A percentile compares a stretch with the other conserved stretches of the same genome.
phyloP scores from a whole-genome alignment of 2,888 invertebrate species.

The Aplocera efformata region DNA sequence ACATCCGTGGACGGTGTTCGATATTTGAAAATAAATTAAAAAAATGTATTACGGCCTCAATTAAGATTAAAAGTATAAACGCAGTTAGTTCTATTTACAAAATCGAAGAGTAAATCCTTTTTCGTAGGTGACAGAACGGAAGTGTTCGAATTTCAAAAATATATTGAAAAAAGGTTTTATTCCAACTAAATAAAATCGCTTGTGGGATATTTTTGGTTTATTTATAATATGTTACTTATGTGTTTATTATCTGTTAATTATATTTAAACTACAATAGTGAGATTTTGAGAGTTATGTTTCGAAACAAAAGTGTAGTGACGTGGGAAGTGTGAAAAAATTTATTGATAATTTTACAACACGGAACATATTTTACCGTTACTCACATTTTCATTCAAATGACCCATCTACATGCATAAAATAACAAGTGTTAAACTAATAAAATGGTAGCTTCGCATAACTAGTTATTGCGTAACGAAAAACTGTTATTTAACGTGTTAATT shows the following conservation, averaged over 20 bases:
- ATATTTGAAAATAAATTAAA: conserved; percentile 19
- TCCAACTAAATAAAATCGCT: too few species aligned
- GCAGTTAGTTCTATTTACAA: background rate
- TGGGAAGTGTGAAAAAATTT: conserved; percentile 35
- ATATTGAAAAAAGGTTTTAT: too few species aligned
- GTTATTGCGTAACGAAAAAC: conserved; percentile 30
- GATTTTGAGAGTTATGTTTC: too few species aligned
- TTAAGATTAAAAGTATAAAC: background rate
- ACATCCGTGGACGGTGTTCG: conserved; percentile 40
- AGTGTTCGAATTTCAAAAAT: too few species aligned
- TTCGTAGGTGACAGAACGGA: too few species aligned
- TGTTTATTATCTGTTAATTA: too few species aligned
- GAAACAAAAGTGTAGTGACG: conserved; percentile 22
- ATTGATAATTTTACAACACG: conserved; percentile 31
- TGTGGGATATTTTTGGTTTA: too few species aligned
- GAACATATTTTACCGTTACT: conserved; percentile 30
- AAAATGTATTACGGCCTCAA: conserved; percentile 5
- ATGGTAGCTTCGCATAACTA: conserved; percentile 25
- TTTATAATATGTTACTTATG: too few species aligned
- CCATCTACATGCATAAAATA: conserved; percentile 26
- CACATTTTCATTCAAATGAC: conserved; percentile 25
- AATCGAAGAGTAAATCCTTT: too few species aligned
- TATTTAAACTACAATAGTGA: too few species aligned
- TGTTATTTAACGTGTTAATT: conserved; percentile 50
- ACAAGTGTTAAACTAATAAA: conserved; percentile 29